These are phyloP conservation scores for Hippocampus kuda DNA, from an alignment of 2,797 vertebrate genomes.

Conservation along the genomic window DNA sequence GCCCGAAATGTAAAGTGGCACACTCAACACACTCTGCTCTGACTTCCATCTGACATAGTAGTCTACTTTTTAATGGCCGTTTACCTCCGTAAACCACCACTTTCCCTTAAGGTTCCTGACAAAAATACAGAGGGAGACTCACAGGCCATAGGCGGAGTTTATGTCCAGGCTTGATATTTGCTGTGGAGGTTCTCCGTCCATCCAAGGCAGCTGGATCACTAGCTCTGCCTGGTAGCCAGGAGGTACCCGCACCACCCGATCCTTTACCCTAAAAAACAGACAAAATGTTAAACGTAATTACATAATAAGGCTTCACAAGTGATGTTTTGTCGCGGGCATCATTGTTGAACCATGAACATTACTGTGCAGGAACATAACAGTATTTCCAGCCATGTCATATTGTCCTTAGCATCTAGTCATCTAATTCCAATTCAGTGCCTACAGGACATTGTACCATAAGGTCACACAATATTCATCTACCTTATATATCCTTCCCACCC, in stretches of 20 bases:
- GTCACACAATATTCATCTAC: background rate
- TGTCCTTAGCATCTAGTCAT: background rate
- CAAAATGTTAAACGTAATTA: background rate
- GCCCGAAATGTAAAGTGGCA: background rate
- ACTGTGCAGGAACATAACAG: too few relatives aligned
- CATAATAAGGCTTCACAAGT: background rate
- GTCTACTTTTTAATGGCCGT: background rate
- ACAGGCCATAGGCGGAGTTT: slow-evolving; percentile 96
- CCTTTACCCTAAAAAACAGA: slow-evolving; percentile 76
- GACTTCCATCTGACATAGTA: background rate
- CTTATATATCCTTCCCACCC: background rate
- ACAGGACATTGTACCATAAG: background rate
- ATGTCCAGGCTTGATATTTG: slow-evolving; percentile 90
- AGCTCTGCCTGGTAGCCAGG: slow-evolving; percentile 93
- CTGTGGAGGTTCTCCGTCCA: slow-evolving; percentile 91
- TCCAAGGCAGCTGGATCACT: slow-evolving; percentile 87
- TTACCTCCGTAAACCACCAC: background rate
- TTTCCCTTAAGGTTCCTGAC: background rate
- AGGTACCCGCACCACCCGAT: slow-evolving; percentile 78
- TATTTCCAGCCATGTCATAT: background rate
- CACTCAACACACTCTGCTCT: background rate
- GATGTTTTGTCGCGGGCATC: background rate
- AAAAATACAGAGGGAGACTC: slow-evolving; percentile 55
- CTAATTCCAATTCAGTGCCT: background rate
- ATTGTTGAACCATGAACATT: background rate